Base-by-base conservation (phyloP, 2,888 invertebrate genomes). In the Hirtodrosophila duncani region DNA sequence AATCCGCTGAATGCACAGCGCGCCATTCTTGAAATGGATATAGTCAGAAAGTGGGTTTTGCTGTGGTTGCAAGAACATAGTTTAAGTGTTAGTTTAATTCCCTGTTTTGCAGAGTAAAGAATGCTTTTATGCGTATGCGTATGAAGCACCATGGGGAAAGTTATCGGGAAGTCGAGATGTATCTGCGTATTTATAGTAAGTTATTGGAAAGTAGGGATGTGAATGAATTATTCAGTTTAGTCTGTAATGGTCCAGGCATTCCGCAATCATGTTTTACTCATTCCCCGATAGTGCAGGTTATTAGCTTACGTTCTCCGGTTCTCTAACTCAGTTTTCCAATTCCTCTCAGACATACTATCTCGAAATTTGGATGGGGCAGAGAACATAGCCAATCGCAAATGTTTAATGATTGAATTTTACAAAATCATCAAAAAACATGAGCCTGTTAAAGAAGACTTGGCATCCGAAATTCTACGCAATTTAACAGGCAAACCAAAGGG, bases 1-100 rank as follows among this genome's bases (percentile, higher is more conserved):
- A 83, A 86, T 61, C 83, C 83, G 0, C 24, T 80, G 2, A 67
- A 84, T 43, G 78, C 62, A 0, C 62, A 81, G 31, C 64, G 81
- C 1, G 84, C 85, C 1, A 70, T 85, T 3, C 34, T 24, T 0
- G 66, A 85, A 29, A 72, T 61, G 49, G 74, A 81, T 5, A 71
- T 86, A 9, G 81, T 85, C 0, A 63, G 81, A 53, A 83, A 77
- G 85, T 85, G 29, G 46, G 75, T 31, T 17, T 0, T 1, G 4
- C 2, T 3, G 1, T 1, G 2, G 1, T 5, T 5, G 3, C 6
- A 6, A 7, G 6, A n/a, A 17, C n/a, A n/a, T n/a, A n/a, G n/a
- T 20, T n/a, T 1, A 1, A 2, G 2, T 11, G 16, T 8, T 3
- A 36, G 1, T 24, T 7, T 1, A 3, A 1, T 11, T 9, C 3